These are phyloP conservation scores for Mylabris sibirica DNA, from an alignment of 2,888 invertebrate species.

Conservation along the genomic window DNA sequence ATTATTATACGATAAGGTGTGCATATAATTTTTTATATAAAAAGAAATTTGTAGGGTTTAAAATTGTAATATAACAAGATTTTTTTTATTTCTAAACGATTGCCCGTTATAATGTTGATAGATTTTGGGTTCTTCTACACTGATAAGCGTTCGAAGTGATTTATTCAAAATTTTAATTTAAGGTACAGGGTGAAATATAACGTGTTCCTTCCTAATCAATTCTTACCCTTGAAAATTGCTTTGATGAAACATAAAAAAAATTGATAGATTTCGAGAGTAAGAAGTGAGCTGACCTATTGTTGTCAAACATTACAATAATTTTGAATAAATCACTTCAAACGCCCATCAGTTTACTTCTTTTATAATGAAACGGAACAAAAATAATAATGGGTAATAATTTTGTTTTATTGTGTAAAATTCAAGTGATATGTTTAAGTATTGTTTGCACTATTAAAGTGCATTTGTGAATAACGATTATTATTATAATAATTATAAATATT, in stretches of 20 bases:
- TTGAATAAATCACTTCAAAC: too few relatives aligned
- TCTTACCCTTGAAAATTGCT: slow-evolving; percentile 16
- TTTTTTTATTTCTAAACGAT: slow-evolving; percentile 25
- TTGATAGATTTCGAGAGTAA: too few relatives aligned
- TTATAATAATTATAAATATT: slow-evolving; percentile 41
- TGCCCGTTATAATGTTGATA: slow-evolving; percentile 24
- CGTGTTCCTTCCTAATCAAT: too few relatives aligned
- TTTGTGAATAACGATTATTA: slow-evolving; percentile 46
- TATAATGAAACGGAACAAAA: slow-evolving; percentile 18
- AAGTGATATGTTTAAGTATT: slow-evolving; percentile 62
- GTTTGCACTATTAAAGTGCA: slow-evolving; percentile 53
- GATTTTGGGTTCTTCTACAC: background rate
- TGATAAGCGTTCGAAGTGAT: too few relatives aligned
- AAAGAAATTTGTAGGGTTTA: slow-evolving; percentile 33
- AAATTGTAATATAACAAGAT: slow-evolving; percentile 25
- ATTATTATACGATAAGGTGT: slow-evolving; percentile 34
- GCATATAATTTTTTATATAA: slow-evolving; percentile 44
- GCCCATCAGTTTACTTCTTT: slow-evolving; percentile 10
- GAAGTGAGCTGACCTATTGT: too few relatives aligned
- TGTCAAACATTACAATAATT: too few relatives aligned
- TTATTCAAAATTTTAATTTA: too few relatives aligned
- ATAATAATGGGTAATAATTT: slow-evolving; percentile 37
- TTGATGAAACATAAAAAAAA: slow-evolving; percentile 25
- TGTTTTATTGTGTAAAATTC: slow-evolving; percentile 41
- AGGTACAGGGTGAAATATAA: too few relatives aligned